These are phyloP conservation scores for Callinectes sapidus DNA, from an alignment of 2,888 invertebrate genomes.

Conservation along the genomic window DNA sequence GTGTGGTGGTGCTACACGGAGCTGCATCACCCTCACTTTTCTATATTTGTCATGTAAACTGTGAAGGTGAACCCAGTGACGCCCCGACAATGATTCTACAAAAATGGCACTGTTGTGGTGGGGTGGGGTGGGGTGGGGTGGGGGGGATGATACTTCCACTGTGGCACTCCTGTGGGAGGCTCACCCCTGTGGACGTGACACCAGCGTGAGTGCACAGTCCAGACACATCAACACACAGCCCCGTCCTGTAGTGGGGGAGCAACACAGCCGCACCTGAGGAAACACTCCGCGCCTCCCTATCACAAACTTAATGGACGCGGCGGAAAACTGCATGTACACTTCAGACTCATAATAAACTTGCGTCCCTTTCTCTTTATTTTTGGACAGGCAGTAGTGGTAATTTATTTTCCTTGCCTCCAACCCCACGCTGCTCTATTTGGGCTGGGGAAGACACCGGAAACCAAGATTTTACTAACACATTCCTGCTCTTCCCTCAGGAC, in stretches of 20 bases:
- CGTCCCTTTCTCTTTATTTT: background rate
- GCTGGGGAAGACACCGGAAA: background rate
- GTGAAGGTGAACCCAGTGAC: constrained; percentile 5
- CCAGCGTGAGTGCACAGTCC: background rate
- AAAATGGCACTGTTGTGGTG: background rate
- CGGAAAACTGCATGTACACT: background rate
- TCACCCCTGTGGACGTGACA: background rate
- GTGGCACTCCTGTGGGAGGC: background rate
- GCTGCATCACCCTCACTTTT: background rate
- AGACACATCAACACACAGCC: background rate
- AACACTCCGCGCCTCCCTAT: background rate
- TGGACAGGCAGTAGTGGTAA: background rate
- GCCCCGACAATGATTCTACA: background rate
- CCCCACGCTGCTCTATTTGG: background rate
- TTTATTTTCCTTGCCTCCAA: background rate
- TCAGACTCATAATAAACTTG: constrained; percentile 9
- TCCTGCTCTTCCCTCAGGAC: background rate
- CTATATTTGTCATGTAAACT: background rate
- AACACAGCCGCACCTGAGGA: background rate
- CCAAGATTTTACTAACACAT: background rate
- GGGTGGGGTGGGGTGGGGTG: too few species aligned
- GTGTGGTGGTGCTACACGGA: background rate
- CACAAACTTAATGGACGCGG: background rate
- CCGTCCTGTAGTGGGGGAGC: background rate
- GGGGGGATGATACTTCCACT: background rate